These are phyloP conservation scores for Chaetura pelagica DNA, from an alignment of 2,113 vertebrate species.

Conservation along the genomic window DNA sequence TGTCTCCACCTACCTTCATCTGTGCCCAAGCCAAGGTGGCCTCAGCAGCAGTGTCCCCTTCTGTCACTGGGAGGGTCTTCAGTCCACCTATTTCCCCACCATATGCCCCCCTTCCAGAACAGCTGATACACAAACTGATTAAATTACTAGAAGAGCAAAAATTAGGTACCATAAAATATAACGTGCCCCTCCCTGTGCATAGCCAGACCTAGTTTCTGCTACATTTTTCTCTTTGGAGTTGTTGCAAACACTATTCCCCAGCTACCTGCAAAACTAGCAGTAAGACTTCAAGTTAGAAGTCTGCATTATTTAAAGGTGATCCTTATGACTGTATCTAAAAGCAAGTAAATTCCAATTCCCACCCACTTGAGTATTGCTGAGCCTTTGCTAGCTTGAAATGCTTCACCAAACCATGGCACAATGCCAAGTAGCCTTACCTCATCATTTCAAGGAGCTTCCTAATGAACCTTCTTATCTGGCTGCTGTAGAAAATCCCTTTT, in stretches of 20 bases:
- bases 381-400: not conserved
- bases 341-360: not conserved
- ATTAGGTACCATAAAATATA: not conserved
- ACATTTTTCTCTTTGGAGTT: not conserved
- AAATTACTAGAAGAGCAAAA: not conserved
- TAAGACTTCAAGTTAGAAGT: not conserved
- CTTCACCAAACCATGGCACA: not conserved
- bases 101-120: not conserved
- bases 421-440: not conserved
- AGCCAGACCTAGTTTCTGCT: not conserved
- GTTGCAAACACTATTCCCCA: not conserved
- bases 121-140: not conserved
- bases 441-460: not conserved
- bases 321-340: not conserved
- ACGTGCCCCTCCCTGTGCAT: not conserved
- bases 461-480: not conserved
- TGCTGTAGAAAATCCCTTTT: not conserved
- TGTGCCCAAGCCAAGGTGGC: not conserved
- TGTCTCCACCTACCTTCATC: accelerated
- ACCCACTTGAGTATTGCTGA: not conserved
- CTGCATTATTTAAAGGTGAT: not conserved
- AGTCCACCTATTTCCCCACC: not conserved
- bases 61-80: not conserved
- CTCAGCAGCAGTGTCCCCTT: not conserved
- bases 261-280: not conserved